Evolutionary conservation across 2,797 vertebrate species (phyloP).

Genomic region (Diplodus puntazzo): DNA sequence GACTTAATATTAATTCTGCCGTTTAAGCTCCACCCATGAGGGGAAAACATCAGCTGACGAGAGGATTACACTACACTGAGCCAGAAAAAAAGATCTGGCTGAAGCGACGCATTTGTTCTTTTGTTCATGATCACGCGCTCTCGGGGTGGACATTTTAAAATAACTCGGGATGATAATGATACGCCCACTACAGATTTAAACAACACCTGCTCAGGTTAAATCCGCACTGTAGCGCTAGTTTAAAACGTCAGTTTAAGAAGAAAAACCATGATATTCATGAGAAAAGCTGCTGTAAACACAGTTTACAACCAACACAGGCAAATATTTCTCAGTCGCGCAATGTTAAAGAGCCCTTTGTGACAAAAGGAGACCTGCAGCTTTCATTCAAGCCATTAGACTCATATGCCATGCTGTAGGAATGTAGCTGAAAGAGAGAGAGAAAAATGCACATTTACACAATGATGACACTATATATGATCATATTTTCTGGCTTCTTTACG

Average conservation of each 20-base stretch:
- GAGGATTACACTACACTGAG: slow-evolving; percentile 61
- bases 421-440: not conserved
- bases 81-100: slow-evolving; percentile 41
- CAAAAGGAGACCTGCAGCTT: slow-evolving; percentile 3
- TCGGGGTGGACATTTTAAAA: slow-evolving; percentile 27
- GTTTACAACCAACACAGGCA: not conserved
- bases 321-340: not conserved
- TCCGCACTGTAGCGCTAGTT: slow-evolving; percentile 3
- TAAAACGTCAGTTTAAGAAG: slow-evolving; percentile 11
- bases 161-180: slow-evolving; percentile 39
- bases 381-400: not conserved
- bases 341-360: not conserved
- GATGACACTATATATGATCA: not conserved
- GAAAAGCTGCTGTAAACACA: slow-evolving; percentile 22
- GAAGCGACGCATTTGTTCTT: slow-evolving; percentile 51
- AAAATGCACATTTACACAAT: not conserved
- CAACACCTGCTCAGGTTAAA: slow-evolving; percentile 40
- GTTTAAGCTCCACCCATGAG: slow-evolving; percentile 70
- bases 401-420: not conserved
- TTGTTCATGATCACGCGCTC: slow-evolving; percentile 34
- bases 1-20: slow-evolving; percentile 73
- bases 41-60: slow-evolving; percentile 61
- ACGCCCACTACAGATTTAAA: slow-evolving; percentile 19
- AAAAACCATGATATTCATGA: slow-evolving; percentile 13
- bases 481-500: no score